A percentile compares a stretch with the other conserved stretches of the same genome.
Evolutionary conservation across 2,797 vertebrate genomes (phyloP).

Genomic region (Scolopax bukidnonensis): DNA sequence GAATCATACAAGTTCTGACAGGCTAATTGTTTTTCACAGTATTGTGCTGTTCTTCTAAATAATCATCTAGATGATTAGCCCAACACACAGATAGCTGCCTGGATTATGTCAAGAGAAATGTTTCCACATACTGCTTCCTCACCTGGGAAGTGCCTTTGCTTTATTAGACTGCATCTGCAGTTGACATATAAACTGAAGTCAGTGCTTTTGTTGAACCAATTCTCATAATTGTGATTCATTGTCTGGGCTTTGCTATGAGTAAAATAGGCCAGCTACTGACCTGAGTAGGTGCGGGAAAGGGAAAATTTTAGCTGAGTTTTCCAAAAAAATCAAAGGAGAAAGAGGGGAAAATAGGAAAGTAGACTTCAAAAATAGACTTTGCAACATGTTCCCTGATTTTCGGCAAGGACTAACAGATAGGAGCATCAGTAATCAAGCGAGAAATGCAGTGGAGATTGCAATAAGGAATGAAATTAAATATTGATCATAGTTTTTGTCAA

Average conservation of each 20-base stretch:
- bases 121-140: background rate
- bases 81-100: background rate
- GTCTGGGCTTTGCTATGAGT: background rate
- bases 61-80: background rate
- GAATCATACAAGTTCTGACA: background rate
- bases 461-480: constrained; percentile 8
- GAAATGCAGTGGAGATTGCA: background rate
- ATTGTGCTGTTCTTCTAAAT: background rate
- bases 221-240: background rate
- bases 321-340: background rate
- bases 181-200: background rate
- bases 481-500: background rate
- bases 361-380: background rate
- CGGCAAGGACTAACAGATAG: background rate
- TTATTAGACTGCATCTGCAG: background rate
- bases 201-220: background rate
- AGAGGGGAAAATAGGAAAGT: background rate
- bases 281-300: background rate
- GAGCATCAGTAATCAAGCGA: background rate
- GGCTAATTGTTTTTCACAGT: background rate
- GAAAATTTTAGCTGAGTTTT: background rate
- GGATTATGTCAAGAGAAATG: background rate
- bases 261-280: background rate
- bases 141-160: background rate
- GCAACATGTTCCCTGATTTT: background rate